phyloP scores from a whole-genome alignment of 2,888 invertebrate genomes.

The Andrena trimmerana region DNA sequence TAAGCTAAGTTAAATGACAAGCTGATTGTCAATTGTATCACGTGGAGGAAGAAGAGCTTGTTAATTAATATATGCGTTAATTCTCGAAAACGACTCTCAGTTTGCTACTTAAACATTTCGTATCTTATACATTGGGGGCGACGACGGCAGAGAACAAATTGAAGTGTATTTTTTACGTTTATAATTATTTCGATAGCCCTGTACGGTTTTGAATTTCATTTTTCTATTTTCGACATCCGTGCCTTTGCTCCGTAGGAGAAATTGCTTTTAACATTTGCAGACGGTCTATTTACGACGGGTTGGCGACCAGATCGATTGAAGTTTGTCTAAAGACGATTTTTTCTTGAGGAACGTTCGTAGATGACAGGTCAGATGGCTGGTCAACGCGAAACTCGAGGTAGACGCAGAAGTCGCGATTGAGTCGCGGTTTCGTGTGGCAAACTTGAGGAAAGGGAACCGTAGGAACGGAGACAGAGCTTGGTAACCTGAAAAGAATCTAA shows the following conservation, averaged over 20 bases:
- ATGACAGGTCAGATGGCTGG: constrained; percentile 29
- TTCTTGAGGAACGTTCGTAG: constrained; percentile 6
- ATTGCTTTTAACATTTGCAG: background rate
- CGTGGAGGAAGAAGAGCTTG: too few species aligned
- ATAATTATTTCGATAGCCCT: too few species aligned
- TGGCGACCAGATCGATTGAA: background rate
- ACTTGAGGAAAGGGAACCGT: constrained; percentile 17
- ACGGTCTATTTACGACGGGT: background rate
- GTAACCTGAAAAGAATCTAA: constrained; percentile 16
- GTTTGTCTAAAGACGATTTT: background rate
- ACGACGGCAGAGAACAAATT: background rate
- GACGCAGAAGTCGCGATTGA: constrained; percentile 30
- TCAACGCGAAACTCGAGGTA: constrained; percentile 9
- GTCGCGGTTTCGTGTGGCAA: constrained; percentile 7
- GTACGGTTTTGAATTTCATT: background rate
- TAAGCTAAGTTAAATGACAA: background rate
- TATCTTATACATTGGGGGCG: background rate
- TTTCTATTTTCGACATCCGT: background rate
- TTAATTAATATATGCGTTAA: too few species aligned
- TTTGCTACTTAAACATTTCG: background rate
- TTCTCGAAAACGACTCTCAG: too few species aligned
- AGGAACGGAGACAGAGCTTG: constrained; percentile 10
- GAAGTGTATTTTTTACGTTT: background rate
- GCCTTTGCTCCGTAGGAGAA: background rate
- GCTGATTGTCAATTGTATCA: too few species aligned